Base-by-base conservation (phyloP, 1,140 invertebrate genomes). In the Drosophila baimaii region DNA sequence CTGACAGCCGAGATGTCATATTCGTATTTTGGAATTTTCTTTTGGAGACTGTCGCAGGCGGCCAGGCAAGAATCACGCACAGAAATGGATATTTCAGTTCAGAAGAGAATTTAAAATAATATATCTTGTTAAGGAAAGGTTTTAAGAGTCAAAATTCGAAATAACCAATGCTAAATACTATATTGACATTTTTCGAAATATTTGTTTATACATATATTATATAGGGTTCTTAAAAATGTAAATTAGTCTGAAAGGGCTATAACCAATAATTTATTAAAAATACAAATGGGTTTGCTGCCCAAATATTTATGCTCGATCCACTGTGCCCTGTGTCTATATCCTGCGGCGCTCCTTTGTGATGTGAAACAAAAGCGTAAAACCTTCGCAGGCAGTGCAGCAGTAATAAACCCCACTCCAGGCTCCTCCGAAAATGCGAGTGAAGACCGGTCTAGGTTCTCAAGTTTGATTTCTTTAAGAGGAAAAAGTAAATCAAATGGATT, bases 401-500 rank as follows among this genome's bases (percentile, higher is more conserved):
- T 71, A 86, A 78, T 71, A 77, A 62, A 72, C 52, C 52, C 56
- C 33, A 31, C 51, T 8, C 54, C 31, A 9, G 33, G 33, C 33
- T 43, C 52, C 33, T 25, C 29, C 65, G 7, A 39, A 52, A 33
- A 35, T 41, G 27, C 43, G 15, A 37, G 15, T 59, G 31, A 39
- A 43, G 44, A n/a, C 39, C 33, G n/a, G 41, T 51, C 59, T 49
- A 51, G 25, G 27, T 39, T 35, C 69, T 71, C 54, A 68, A 70
- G 75, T 77, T 64, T 81, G 79, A 79, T 68, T 82, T 62, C 70
- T 68, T 71, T 68, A 61, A 64, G 62, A 43, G 63, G 56, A 44
- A 61, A 76, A 86, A 88, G 66, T 86, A 88, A 86, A 86, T 86
- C 82, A 86, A 88, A 82, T 75, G 79, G 81, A 56, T 65, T 73